Conservation (phyloP, 2,888 invertebrate genomes). For the Unio pictorum region DNA sequence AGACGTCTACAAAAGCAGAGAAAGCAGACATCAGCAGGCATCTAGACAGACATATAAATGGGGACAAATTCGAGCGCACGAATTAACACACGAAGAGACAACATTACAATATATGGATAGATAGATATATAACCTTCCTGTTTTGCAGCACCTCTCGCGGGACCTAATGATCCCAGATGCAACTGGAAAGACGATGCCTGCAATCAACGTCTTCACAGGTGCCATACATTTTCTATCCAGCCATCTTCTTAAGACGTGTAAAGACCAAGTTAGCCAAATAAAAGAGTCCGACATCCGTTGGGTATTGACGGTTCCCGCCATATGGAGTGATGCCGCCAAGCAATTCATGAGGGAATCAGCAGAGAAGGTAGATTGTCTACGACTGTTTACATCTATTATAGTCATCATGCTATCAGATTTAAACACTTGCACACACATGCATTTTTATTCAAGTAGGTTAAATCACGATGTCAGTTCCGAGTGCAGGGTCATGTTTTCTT, state of each 20-base stretch:
- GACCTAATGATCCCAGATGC: neutral
- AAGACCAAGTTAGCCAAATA: neutral
- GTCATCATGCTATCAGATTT: no score
- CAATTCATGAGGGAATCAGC: neutral
- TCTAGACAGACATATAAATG: no score
- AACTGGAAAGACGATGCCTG: neutral
- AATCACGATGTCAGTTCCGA: no score
- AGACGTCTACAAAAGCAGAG: no score
- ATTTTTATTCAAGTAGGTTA: no score
- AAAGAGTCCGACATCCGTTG: neutral
- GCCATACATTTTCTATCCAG: neutral
- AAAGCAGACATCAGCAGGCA: no score
- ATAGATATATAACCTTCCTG: neutral
- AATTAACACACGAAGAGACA: no score
- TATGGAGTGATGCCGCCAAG: constrained; percentile 1
- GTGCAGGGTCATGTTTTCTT: no score
- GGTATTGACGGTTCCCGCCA: constrained; percentile 4
- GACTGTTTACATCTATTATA: no score
- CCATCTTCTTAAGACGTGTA: neutral
- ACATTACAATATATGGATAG: no score
- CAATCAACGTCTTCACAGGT: neutral
- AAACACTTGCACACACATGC: no score
- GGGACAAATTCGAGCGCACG: no score
- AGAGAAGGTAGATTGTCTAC: neutral
- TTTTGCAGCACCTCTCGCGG: neutral